Conservation (phyloP, 2,113 vertebrate genomes). For the Ramphastos sulfuratus region DNA sequence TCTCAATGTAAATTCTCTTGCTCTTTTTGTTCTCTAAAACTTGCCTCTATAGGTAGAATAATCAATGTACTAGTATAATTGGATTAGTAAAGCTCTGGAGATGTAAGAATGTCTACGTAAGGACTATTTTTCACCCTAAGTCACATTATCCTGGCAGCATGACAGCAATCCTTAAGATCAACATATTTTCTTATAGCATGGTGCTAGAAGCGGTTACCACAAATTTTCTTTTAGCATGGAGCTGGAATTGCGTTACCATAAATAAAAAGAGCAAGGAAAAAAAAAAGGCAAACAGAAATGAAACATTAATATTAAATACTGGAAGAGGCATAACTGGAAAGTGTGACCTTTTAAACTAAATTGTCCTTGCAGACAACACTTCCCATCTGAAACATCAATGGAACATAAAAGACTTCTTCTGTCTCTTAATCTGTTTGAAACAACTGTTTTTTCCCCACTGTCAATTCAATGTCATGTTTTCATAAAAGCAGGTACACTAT, state of each 20-base stretch:
- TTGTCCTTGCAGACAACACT: not conserved
- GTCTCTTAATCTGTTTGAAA: not conserved
- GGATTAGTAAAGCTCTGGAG: not conserved
- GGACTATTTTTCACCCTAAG: not conserved
- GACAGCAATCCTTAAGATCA: not conserved
- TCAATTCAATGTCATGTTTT: not conserved
- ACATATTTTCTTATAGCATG: not conserved
- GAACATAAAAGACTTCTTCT: not conserved
- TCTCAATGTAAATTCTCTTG: not conserved
- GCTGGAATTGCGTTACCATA: not conserved
- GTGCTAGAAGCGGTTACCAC: not conserved
- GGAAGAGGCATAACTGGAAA: not conserved
- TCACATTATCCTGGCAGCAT: not conserved
- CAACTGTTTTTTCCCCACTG: not conserved
- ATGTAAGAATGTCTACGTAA: rapidly evolving
- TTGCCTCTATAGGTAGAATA: not conserved
- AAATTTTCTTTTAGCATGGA: not conserved
- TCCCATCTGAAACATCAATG: not conserved
- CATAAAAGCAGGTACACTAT: not conserved
- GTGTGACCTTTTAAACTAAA: not conserved
- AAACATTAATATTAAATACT: not conserved
- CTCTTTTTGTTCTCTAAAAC: not conserved
- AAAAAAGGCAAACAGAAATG: not conserved
- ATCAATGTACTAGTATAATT: not conserved
- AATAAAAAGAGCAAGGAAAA: not conserved